A percentile compares a stretch with the other conserved stretches of the same genome.
phyloP scores from a whole-genome alignment of 2,888 invertebrate species.

The Platynereis dumerilii region DNA sequence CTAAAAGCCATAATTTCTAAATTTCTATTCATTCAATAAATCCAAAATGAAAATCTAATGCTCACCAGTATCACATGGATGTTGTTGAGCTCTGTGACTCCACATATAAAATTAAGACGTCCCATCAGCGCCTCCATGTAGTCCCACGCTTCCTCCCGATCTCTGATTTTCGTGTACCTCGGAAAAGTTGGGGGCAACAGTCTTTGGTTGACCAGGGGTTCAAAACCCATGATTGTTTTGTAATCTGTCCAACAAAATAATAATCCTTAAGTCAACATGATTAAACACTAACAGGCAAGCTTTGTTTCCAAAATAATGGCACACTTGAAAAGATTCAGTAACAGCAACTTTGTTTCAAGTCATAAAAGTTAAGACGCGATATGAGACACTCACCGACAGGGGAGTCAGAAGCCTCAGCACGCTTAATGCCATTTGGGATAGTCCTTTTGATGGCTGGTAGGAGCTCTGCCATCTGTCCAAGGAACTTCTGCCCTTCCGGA shows the following conservation, averaged over 20 bases:
- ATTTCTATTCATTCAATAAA: too few relatives aligned
- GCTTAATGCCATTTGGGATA: conserved; percentile 69
- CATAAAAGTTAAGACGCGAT: neutral
- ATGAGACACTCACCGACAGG: conserved; percentile 3
- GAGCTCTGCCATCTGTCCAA: conserved; percentile 82
- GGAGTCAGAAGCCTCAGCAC: conserved; percentile 10
- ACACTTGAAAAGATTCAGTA: neutral
- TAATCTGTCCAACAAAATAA: too few relatives aligned
- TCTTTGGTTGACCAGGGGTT: conserved; percentile 93
- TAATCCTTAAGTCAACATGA: too few relatives aligned
- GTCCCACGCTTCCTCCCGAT: conserved; percentile 74
- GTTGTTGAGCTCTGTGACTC: conserved; percentile 49
- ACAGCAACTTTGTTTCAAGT: neutral
- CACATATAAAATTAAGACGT: conserved; percentile 64
- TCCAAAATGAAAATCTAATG: too few relatives aligned
- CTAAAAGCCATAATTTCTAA: too few relatives aligned
- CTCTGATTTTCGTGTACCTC: conserved; percentile 84
- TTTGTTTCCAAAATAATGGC: too few relatives aligned
- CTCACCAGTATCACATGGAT: conserved; percentile 56
- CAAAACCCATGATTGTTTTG: conserved; percentile 78
- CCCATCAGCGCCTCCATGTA: conserved; percentile 85
- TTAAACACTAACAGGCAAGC: neutral
- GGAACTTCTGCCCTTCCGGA: conserved; percentile 80
- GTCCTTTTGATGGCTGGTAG: conserved; percentile 81
- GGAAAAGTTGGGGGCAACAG: conserved; percentile 98